Evolutionary conservation across 1,140 invertebrate genomes (phyloP).

Genomic region (Scaptomyza graminum): DNA sequence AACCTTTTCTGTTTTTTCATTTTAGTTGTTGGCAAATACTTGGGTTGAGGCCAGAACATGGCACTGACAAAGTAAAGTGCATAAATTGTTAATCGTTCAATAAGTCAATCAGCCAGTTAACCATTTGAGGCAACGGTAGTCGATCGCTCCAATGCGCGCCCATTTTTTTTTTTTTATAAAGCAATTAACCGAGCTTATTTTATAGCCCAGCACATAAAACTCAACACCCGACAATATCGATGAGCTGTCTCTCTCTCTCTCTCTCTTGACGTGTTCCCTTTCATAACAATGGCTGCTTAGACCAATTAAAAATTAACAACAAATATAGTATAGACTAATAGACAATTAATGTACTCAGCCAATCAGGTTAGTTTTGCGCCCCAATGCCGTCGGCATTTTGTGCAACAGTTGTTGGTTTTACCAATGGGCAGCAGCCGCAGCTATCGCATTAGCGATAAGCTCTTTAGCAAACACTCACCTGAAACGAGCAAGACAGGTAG

Average conservation of each 20-base stretch:
- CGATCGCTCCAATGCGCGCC: too few relatives aligned
- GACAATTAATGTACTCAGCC: constrained; percentile 74
- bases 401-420: constrained; percentile 14
- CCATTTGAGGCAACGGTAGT: constrained; percentile 24
- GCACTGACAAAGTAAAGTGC: too few relatives aligned
- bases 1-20: constrained; percentile 11
- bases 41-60: too few relatives aligned
- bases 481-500: constrained; percentile 53
- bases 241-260: constrained; percentile 19
- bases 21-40: constrained; percentile 2
- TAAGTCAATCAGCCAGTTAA: constrained; percentile 34
- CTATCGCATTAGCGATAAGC: constrained; percentile 53
- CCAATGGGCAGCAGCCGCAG: constrained; percentile 29
- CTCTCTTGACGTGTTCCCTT: constrained; percentile 17
- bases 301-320: constrained; percentile 76
- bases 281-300: constrained; percentile 67
- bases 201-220: constrained; percentile 72
- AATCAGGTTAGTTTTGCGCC: constrained; percentile 64
- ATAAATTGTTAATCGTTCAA: too few relatives aligned
- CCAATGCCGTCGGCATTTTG: constrained; percentile 58
- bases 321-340: constrained; percentile 77
- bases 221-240: constrained; percentile 39
- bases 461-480: constrained; percentile 64
- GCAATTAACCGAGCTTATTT: constrained; percentile 76
- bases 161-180: constrained; percentile 38